These are phyloP conservation scores for Gymnoscopelus microlampas DNA, from an alignment of 2,797 vertebrate genomes.

Conservation along the genomic window DNA sequence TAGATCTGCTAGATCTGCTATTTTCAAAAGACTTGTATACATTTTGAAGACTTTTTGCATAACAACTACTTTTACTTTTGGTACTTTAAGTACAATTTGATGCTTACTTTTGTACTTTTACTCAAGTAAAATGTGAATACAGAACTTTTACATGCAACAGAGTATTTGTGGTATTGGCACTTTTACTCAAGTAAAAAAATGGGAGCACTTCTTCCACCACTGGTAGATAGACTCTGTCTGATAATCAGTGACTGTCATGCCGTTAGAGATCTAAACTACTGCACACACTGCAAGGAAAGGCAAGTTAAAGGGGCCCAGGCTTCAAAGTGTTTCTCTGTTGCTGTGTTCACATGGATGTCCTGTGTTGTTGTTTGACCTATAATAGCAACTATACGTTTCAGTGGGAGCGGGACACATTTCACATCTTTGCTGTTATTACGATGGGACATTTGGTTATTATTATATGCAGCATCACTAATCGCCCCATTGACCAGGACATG, in stretches of 20 bases:
- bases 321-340: conserved; percentile 3
- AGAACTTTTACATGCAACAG: too few species aligned
- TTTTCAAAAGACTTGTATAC: too few species aligned
- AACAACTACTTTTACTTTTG: too few species aligned
- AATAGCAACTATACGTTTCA: conserved; percentile 16
- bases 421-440: conserved; percentile 10
- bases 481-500: conserved; percentile 4
- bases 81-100: too few species aligned
- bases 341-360: not conserved
- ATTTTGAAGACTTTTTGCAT: too few species aligned
- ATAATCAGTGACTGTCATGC: conserved; percentile 50
- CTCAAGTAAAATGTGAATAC: too few species aligned
- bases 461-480: conserved; percentile 2
- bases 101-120: too few species aligned
- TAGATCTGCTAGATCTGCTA: too few species aligned
- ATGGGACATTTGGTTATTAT: conserved; percentile 1
- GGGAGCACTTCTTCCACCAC: too few species aligned
- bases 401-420: not conserved
- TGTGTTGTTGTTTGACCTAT: not conserved
- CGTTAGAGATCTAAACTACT: conserved; percentile 10
- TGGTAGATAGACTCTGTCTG: conserved; percentile 45
- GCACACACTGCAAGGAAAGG: conserved; percentile 20
- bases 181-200: too few species aligned
- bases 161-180: too few species aligned
- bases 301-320: conserved; percentile 3